Conservation (phyloP, 2,888 invertebrate genomes). For the Silvanus unidentatus region DNA sequence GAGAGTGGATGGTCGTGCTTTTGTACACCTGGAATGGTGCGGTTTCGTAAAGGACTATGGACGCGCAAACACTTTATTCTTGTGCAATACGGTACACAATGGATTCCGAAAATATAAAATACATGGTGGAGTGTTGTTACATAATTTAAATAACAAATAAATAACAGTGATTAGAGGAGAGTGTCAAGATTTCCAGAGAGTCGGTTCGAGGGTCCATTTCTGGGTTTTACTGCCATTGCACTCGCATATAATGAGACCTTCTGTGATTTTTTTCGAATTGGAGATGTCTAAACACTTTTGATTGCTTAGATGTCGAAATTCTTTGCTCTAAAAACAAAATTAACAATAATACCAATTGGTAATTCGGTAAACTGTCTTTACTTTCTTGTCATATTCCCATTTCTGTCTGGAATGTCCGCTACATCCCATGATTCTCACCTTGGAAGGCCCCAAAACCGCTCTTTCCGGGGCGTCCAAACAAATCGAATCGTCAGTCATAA, state of each 20-base stretch:
- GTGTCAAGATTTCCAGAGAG: constrained; percentile 57
- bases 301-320: constrained; percentile 51
- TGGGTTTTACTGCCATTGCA: constrained; percentile 57
- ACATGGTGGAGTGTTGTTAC: too few species aligned
- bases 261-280: constrained; percentile 42
- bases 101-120: too few species aligned
- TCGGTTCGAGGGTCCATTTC: constrained; percentile 62
- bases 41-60: too few species aligned
- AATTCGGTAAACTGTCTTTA: constrained; percentile 34
- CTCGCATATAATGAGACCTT: constrained; percentile 54
- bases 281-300: constrained; percentile 55
- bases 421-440: constrained; percentile 68
- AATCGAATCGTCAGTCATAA: constrained; percentile 85
- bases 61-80: too few species aligned
- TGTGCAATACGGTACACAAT: too few species aligned
- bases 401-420: constrained; percentile 61
- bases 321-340: constrained; percentile 44
- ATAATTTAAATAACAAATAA: too few species aligned
- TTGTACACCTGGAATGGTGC: too few species aligned
- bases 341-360: not conserved
- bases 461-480: constrained; percentile 69
- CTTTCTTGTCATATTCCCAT: constrained; percentile 58
- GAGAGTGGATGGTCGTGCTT: too few species aligned
- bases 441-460: constrained; percentile 41
- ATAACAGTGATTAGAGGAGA: too few species aligned